A percentile compares a stretch with the other conserved stretches of the same genome.
Conservation (phyloP, 2,888 invertebrate species). For the Ischnus inquisitorius region DNA sequence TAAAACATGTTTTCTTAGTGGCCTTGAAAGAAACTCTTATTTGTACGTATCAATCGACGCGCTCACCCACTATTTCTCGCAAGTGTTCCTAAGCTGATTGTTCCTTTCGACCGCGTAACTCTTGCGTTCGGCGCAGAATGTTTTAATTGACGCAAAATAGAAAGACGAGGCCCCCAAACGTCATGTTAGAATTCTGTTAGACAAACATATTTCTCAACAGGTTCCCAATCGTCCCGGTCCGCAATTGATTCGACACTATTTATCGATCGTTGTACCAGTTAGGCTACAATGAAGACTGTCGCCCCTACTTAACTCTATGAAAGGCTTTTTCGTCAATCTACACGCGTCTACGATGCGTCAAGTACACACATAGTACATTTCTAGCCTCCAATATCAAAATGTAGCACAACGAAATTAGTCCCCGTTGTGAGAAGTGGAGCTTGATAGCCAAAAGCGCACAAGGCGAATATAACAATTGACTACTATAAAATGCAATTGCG, state of each 20-base stretch:
- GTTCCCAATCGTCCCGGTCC: no score
- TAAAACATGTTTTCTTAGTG: no score
- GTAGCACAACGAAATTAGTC: conserved; percentile 26
- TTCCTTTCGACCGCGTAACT: no score
- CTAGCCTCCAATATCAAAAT: not conserved
- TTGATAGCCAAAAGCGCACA: conserved; percentile 36
- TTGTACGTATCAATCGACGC: no score
- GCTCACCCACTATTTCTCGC: no score
- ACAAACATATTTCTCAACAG: no score
- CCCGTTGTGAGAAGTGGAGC: not conserved
- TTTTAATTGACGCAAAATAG: no score
- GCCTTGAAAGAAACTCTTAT: no score
- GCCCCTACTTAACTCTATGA: not conserved
- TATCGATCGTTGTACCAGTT: not conserved
- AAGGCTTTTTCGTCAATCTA: not conserved
- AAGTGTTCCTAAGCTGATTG: no score
- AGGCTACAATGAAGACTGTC: not conserved
- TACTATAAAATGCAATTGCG: conserved; percentile 59
- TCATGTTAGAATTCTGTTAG: no score
- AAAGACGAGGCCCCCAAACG: no score
- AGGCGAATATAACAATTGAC: conserved; percentile 16
- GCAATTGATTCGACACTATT: not conserved
- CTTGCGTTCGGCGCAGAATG: no score
- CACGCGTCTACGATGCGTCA: not conserved
- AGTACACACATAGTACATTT: not conserved